Evolutionary conservation across 2,888 invertebrate species (phyloP).

Genomic region (Rhamnusium bicolor): DNA sequence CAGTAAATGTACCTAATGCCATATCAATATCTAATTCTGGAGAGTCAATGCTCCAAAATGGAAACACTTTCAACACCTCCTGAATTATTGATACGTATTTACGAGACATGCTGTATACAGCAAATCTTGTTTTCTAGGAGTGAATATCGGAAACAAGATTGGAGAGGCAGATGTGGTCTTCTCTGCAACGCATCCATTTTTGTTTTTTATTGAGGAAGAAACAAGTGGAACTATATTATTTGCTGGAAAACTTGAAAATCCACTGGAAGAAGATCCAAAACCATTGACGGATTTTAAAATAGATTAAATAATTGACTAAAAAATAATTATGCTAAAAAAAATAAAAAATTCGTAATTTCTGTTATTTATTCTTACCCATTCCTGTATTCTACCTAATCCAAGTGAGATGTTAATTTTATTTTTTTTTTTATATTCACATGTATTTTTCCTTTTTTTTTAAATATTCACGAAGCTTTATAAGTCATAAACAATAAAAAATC

Average conservation of each 20-base stretch:
- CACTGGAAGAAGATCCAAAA: slow-evolving; percentile 67
- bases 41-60: no score
- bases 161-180: slow-evolving; percentile 77
- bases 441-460: no score
- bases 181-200: slow-evolving; percentile 82
- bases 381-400: background rate
- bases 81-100: no score
- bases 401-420: no score
- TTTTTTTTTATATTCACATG: no score
- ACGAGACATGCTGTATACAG: no score
- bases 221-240: slow-evolving; percentile 83
- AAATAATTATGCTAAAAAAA: background rate
- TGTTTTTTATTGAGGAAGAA: slow-evolving; percentile 84
- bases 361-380: background rate
- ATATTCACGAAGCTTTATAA: no score
- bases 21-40: no score
- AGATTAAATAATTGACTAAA: background rate
- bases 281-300: slow-evolving; percentile 46
- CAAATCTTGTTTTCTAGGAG: slow-evolving; percentile 74
- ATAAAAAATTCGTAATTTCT: background rate
- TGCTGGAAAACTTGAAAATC: slow-evolving; percentile 82
- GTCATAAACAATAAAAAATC: no score
- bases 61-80: no score
- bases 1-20: no score
- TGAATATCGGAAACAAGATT: slow-evolving; percentile 82